These are phyloP conservation scores for Vanessa atalanta DNA, from an alignment of 1,140 invertebrate genomes.

Conservation along the genomic window DNA sequence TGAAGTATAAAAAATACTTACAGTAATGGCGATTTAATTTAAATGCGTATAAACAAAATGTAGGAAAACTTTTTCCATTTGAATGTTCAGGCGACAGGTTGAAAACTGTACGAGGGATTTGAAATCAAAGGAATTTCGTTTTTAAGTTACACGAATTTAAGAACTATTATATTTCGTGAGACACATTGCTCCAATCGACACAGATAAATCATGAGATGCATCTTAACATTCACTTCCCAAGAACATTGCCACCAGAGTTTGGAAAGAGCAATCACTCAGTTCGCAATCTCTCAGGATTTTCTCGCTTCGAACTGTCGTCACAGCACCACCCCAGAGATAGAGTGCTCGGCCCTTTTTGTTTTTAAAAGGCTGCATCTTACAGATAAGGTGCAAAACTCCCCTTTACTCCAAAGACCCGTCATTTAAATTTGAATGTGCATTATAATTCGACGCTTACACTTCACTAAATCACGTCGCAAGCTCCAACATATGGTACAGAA, in stretches of 20 bases:
- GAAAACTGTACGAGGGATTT: conserved; percentile 41
- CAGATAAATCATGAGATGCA: conserved; percentile 67
- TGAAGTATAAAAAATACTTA: too few species aligned
- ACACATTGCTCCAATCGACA: conserved; percentile 15
- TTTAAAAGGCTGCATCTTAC: conserved; percentile 67
- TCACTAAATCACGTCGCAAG: conserved; percentile 23
- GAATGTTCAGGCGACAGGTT: conserved; percentile 52
- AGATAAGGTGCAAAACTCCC: conserved; percentile 63
- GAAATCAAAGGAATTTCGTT: conserved; percentile 41
- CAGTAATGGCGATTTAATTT: too few species aligned
- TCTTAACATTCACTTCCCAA: conserved; percentile 69
- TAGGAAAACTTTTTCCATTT: conserved; percentile 76
- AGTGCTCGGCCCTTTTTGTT: conserved; percentile 61
- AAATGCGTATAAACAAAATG: conserved; percentile 54
- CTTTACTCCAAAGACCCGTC: conserved; percentile 38
- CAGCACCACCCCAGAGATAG: conserved; percentile 52
- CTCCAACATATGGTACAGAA: conserved; percentile 28
- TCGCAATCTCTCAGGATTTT: conserved; percentile 77
- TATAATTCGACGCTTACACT: conserved; percentile 43
- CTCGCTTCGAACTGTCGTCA: conserved; percentile 40
- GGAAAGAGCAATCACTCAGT: conserved; percentile 77
- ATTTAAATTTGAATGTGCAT: conserved; percentile 51
- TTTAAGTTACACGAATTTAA: conserved; percentile 33
- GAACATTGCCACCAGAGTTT: conserved; percentile 62
- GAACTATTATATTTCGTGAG: conserved; percentile 23